These are phyloP conservation scores for Manduca sexta DNA, from an alignment of 1,140 invertebrate genomes.

Conservation along the genomic window DNA sequence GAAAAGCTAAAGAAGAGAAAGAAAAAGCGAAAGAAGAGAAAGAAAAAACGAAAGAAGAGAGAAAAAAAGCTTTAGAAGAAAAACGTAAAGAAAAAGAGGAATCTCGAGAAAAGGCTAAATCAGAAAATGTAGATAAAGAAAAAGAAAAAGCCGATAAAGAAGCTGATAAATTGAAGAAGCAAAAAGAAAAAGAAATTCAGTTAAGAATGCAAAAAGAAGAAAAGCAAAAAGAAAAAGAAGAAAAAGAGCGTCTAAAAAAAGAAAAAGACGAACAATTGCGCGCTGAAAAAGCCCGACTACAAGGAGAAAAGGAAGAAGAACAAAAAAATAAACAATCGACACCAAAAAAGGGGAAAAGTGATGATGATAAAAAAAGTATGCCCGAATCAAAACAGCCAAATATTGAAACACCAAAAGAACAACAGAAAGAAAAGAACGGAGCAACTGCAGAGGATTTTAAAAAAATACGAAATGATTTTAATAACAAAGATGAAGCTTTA, in stretches of 20 bases:
- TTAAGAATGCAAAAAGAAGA: conserved; percentile 3
- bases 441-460: no score
- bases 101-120: background rate
- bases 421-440: no score
- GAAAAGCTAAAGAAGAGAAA: background rate
- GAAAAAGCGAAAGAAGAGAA: background rate
- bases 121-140: background rate
- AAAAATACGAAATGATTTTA: no score
- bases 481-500: no score
- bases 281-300: conserved; percentile 15
- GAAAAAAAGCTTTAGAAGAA: background rate
- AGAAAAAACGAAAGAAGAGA: background rate
- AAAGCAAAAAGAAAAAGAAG: conserved; percentile 13
- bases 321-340: conserved; percentile 8
- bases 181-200: conserved; percentile 14
- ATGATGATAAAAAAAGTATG: no score
- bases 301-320: background rate
- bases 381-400: no score
- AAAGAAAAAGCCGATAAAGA: conserved; percentile 1
- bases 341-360: conserved; percentile 4
- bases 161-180: conserved; percentile 4
- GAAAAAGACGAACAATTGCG: conserved; percentile 13
- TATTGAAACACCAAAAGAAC: no score
- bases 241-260: conserved; percentile 17
- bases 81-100: conserved; percentile 1